Percentiles rank a stretch among this genome's conserved stretches.
phyloP scores from a whole-genome alignment of 2,888 invertebrate species.

The Mesodorylaimus sp. region DNA sequence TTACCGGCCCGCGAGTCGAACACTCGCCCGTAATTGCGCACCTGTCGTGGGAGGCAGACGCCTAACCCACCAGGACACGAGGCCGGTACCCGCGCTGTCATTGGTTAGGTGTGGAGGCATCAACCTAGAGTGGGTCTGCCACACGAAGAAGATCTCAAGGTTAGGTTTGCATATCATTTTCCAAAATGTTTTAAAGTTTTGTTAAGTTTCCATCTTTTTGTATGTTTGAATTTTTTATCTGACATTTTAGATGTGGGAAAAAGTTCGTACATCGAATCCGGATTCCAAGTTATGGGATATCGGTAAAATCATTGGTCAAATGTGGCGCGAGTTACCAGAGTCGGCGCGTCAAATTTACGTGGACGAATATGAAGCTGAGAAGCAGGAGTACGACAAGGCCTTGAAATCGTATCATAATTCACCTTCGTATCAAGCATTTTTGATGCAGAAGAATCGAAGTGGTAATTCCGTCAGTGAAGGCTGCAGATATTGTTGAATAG shows the following conservation, averaged over 20 bases:
- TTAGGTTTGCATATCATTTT: no score
- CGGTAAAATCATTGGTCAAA: conserved; percentile 85
- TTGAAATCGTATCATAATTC: conserved; percentile 85
- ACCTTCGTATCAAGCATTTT: conserved; percentile 73
- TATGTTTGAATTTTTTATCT: background rate
- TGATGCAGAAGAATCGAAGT: conserved; percentile 43
- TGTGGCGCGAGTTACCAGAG: conserved; percentile 90
- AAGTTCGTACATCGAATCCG: conserved; percentile 79
- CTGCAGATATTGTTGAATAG: background rate
- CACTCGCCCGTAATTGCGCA: no score
- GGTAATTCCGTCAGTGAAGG: background rate
- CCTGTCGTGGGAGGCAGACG: no score
- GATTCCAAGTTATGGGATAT: conserved; percentile 96
- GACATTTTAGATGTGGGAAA: conserved; percentile 55
- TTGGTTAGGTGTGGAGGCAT: no score
- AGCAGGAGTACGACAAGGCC: conserved; percentile 70
- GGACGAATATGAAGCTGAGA: conserved; percentile 88
- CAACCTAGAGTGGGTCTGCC: no score
- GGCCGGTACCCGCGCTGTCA: no score
- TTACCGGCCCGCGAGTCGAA: no score
- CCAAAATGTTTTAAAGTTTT: background rate
- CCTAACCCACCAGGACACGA: no score
- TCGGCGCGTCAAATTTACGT: conserved; percentile 75
- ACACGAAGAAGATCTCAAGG: no score
- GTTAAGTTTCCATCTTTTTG: no score